Base-by-base conservation (phyloP, 2,113 vertebrate species). In the Platichthys stellatus region DNA sequence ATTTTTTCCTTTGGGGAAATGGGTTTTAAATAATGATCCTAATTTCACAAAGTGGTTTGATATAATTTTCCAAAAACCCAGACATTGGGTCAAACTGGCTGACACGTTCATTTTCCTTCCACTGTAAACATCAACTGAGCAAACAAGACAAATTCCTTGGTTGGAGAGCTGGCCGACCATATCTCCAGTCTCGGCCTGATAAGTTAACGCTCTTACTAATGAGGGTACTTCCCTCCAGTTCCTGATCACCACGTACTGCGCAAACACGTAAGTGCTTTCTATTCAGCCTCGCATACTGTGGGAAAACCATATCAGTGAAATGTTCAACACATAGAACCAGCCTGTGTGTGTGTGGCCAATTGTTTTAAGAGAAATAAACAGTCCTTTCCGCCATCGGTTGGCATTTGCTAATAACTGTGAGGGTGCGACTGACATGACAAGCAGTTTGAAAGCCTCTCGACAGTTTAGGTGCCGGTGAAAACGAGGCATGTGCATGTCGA, bases 311-410 rank as follows among this genome's bases (percentile, higher is more conserved):
- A 74, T 84, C 65, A 74, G 79, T 58, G 51, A 82, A 82, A 63
- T 58, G 75, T 38, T 60, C 60, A 71, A 74, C 20, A 56, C 58
- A 58, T 47, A 59, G 43, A 78, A 38, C 74, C 4, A 3, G 15
- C 18, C 76, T 71, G 20, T 54, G 51, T 31, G 51, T 31, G 31
- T 70, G 63, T 76, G 88, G 81, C 82, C 89, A 87, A 69, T 90
- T 91, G 90, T 90, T 90, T 90, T 85, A 89, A 78, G n/a, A 77
- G 81, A 86, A 87, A 88, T 89, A 92, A 90, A 93, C 86, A 89
- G 74, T 69, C 82, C 68, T 82, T 86, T 90, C 82, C 83, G 23
- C 81, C 81, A 73, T 83, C 75, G 61, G 54, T 15, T 76, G 80
- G 76, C 80, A 85, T 89, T 89, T 79, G 76, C 72, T 87, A 92